Base-by-base conservation (phyloP, 1,140 invertebrate species). In the Drosophila kepulauana region DNA sequence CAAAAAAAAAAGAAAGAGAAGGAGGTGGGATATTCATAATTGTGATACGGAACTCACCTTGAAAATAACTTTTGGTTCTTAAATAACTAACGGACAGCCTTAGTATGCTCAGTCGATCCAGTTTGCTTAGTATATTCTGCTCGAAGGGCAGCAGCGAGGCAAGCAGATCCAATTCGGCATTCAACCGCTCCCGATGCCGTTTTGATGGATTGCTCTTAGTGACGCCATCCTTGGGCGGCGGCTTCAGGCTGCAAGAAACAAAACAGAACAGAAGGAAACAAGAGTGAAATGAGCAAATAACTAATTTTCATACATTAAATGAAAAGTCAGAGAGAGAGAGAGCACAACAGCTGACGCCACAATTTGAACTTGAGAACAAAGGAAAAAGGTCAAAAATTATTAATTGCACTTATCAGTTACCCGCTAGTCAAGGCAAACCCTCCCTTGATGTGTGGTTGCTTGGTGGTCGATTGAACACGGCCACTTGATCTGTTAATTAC, bases 151-250 rank as follows among this genome's bases (percentile, higher is more conserved):
- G 94, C 52, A 99, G 94, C 67, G 97, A 98, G n/a, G 99, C 99
- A 79, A 99, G 93, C 43, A 98, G 98, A 94, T 99, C 99, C 92
- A 99, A 94, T 93, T 99, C 99, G 2, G 98, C 98, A 93, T 99
- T 99, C 30, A 99, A 95, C 30, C 99, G 94, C 94, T 99, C 99
- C 20, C 99, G 95, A 93, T 99, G 99, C 20, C 99, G 94, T 93
- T 99, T 99, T 93, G 98, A 99, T 1, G 99, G 99, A 93, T 99
- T 99, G 91, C 97, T 99, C 93, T 99, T 99, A n/a, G 98, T 98
- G 82, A 98, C 97, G 67, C 97, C 97, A 93, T 99, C 98, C 94
- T 99, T 99, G 77, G 97, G 96, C 56, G 98, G 97, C 51, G 98
- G 97, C 93, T 99, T 99, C 86, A 98, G 95, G 93, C 98, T 99